phyloP scores from a whole-genome alignment of 2,797 vertebrate genomes.

The Sebastes flavidus region DNA sequence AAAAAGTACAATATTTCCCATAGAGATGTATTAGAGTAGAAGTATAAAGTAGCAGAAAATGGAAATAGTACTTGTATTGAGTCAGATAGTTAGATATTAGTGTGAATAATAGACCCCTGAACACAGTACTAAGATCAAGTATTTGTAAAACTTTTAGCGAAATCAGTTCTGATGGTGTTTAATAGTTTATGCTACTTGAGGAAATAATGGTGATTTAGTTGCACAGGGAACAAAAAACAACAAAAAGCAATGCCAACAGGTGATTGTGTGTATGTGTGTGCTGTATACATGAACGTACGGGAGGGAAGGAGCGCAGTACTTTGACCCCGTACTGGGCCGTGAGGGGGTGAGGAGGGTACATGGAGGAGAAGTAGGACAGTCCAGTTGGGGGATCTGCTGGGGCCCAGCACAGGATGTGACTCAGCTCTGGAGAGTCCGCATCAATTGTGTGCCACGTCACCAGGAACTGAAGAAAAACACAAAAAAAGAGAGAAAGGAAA shows the following conservation, averaged over 20 bases:
- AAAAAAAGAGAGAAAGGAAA: neutral
- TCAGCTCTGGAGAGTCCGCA: constrained; percentile 95
- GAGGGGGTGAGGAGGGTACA: constrained; percentile 96
- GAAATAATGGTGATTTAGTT: neutral
- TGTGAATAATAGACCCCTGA: neutral
- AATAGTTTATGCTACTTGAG: neutral
- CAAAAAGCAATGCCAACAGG: neutral
- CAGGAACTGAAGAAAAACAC: constrained; percentile 84
- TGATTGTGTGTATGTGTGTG: neutral
- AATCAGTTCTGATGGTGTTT: neutral
- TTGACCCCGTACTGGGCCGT: constrained; percentile 97
- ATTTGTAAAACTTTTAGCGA: neutral
- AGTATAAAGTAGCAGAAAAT: neutral
- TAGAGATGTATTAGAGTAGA: too few species aligned
- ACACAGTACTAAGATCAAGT: neutral
- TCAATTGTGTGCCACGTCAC: constrained; percentile 98
- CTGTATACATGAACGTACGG: constrained; percentile 76
- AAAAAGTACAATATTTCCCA: neutral
- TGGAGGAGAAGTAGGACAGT: constrained; percentile 96
- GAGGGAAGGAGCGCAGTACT: constrained; percentile 95
- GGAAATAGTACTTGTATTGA: neutral
- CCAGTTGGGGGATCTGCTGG: constrained; percentile 94
- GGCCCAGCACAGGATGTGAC: constrained; percentile 95
- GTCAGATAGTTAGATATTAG: too few species aligned
- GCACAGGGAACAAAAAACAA: neutral